Conservation (phyloP, 2,113 vertebrate species). For the Copsychus sechellarum region DNA sequence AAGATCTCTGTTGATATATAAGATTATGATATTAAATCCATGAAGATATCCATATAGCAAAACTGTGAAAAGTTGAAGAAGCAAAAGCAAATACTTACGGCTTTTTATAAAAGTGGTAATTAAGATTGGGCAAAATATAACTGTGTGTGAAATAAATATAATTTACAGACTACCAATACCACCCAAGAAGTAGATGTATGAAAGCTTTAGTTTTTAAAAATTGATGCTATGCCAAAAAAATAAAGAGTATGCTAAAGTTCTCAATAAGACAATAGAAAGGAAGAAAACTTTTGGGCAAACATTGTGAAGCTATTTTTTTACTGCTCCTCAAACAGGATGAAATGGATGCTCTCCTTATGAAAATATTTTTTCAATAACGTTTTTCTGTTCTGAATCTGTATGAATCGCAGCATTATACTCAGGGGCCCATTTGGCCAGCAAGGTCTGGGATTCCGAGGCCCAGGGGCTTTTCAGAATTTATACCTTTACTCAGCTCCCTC, state of each 20-base stretch:
- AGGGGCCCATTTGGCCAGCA: accelerated
- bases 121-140: neutral
- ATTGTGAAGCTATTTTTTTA: neutral
- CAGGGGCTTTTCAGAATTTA: neutral
- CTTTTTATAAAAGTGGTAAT: neutral
- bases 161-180: neutral
- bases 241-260: neutral
- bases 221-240: neutral
- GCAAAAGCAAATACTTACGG: neutral
- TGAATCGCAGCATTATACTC: neutral
- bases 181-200: neutral
- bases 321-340: neutral
- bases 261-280: neutral
- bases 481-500: neutral
- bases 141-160: neutral
- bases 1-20: neutral
- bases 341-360: neutral
- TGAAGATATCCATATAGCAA: neutral
- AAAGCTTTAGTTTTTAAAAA: neutral
- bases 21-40: neutral
- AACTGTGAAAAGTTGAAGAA: neutral
- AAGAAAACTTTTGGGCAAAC: neutral
- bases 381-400: neutral
- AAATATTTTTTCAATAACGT: neutral
- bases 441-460: neutral